A percentile compares a stretch with the other conserved stretches of the same genome.
Conservation (phyloP, 2,113 vertebrate genomes). For the Tachycineta bicolor region DNA sequence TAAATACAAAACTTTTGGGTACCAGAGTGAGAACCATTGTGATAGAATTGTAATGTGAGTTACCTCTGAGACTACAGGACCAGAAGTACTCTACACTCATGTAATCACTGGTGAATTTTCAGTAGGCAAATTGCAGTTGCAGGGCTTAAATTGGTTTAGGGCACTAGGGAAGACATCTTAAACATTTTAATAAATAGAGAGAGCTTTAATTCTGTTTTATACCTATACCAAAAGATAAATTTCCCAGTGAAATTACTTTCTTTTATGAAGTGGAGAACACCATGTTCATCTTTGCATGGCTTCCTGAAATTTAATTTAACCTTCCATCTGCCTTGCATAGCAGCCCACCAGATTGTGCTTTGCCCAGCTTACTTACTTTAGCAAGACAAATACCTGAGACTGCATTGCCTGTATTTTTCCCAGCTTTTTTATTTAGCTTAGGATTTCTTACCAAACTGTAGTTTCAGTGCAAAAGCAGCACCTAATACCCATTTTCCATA, state of each 20-base stretch:
- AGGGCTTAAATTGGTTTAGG: not conserved
- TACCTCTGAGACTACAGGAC: not conserved
- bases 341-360: not conserved
- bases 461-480: not conserved
- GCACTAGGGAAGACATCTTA: not conserved
- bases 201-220: not conserved
- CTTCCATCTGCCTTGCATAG: not conserved
- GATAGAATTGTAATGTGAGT: not conserved
- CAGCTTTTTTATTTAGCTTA: not conserved
- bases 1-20: not conserved
- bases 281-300: not conserved
- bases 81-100: not conserved
- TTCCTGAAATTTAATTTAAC: not conserved
- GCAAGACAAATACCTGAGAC: not conserved
- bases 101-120: not conserved
- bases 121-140: not conserved
- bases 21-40: not conserved
- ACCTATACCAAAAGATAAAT: not conserved
- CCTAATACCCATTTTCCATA: not conserved
- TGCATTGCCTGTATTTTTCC: fast-evolving
- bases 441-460: not conserved
- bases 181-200: not conserved
- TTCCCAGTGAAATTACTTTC: not conserved
- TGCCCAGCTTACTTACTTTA: not conserved
- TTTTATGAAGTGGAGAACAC: not conserved